Evolutionary conservation across 2,113 vertebrate species (phyloP), one percentile per base, ranked within the genome.

Genomic region (Pheucticus melanocephalus): DNA sequence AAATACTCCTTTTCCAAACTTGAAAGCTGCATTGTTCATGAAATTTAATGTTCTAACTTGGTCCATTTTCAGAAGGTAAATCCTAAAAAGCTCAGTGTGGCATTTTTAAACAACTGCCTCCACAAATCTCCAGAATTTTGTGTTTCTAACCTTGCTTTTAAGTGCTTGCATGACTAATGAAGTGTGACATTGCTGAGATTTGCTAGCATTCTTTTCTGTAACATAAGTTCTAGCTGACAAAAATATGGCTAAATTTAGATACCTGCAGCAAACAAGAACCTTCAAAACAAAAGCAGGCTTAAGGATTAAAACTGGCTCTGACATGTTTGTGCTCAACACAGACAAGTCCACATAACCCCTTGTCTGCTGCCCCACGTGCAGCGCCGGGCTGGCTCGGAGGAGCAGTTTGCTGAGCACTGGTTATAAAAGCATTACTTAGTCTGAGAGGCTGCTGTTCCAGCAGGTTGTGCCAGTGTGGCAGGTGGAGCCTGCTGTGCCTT

Each of bases 111-210:
- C 80, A 59, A 64, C 92, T 73, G 93, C 87, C 83, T 93, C 79
- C 86, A 60, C 97, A 97, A 97, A 97, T 96, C 97, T 95, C 53
- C 27, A 59, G 94, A 96, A 95, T 96, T 89, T 18, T 92, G 76
- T 92, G 85, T 95, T 97, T 95, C 95, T 76, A 96, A 96, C 79
- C 90, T 61, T 14, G 56, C 97, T 98, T 98, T 98, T 96, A 98
- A 98, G 97, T 97, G 96, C 96, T 96, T 51, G 97, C 97, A 96
- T 98, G 98, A 98, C 98, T 98, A 98, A 98, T 98, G 95, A 98
- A 98, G 98, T 97, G 97, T 98, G 98, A 98, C 98, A 97, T 95
- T 88, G 97, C 96, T 96, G 96, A 98, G 97, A 98, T 97, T 98
- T 97, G 96, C 97, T 95, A 95, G 95, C 96, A 96, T 98, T 97